Evolutionary conservation across 2,797 vertebrate genomes (phyloP).

Genomic region (Leptodactylus fallax): DNA sequence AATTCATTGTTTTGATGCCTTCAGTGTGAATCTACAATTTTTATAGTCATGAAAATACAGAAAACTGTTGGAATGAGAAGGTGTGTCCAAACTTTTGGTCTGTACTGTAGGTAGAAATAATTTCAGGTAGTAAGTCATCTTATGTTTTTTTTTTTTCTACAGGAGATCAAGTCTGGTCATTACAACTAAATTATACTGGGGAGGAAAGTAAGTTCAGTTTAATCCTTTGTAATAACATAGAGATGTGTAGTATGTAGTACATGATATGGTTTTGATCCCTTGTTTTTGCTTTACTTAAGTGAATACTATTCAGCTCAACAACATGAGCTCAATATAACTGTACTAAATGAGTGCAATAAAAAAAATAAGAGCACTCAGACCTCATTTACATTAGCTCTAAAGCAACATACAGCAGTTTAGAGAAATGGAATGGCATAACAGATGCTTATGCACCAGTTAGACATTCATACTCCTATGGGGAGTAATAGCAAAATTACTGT

Average conservation of each 20-base stretch:
- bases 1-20: too few relatives aligned
- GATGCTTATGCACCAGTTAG: background rate
- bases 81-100: too few relatives aligned
- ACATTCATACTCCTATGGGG: background rate
- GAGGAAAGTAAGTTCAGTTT: conserved; percentile 90
- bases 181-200: conserved; percentile 98
- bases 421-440: background rate
- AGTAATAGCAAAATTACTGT: background rate
- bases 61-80: too few relatives aligned
- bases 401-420: background rate
- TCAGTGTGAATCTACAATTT: too few relatives aligned
- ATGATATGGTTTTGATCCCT: background rate
- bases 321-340: background rate
- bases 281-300: background rate
- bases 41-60: too few relatives aligned
- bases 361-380: background rate
- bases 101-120: too few relatives aligned
- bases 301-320: background rate
- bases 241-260: background rate
- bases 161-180: conserved; percentile 97
- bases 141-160: conserved; percentile 35
- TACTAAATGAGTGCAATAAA: background rate
- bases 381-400: background rate
- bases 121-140: too few relatives aligned
- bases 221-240: background rate